phyloP scores from a whole-genome alignment of 1,140 invertebrate genomes.

The Ditylenchus dipsaci region DNA sequence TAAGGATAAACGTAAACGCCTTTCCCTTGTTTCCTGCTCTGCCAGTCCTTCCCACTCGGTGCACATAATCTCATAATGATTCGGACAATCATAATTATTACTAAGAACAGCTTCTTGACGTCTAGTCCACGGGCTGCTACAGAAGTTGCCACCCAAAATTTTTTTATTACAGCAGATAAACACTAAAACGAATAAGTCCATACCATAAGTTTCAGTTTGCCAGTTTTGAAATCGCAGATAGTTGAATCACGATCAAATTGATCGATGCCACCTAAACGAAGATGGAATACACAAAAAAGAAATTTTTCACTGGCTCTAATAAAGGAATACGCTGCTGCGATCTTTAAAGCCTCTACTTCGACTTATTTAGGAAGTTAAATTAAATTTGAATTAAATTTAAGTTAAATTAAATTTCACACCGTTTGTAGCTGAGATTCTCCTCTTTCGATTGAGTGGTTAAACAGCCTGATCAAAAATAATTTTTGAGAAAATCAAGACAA shows the following conservation, averaged over 20 bases:
- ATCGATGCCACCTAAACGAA: slow-evolving; percentile 76
- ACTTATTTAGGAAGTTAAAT: no score
- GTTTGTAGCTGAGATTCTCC: no score
- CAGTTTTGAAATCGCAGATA: slow-evolving; percentile 93
- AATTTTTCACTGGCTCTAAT: no score
- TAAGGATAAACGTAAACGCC: slow-evolving; percentile 93
- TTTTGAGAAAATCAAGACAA: no score
- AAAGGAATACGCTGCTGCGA: no score
- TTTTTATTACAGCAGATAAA: background rate
- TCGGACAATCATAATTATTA: slow-evolving; percentile 99
- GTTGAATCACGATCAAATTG: slow-evolving; percentile 97
- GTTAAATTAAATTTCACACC: no score
- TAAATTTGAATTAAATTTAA: no score
- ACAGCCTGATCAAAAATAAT: no score
- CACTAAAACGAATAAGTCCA: slow-evolving; percentile 21
- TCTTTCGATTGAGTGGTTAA: no score
- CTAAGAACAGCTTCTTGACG: slow-evolving; percentile 97
- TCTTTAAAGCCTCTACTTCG: no score
- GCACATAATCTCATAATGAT: slow-evolving; percentile 75
- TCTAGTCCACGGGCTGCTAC: slow-evolving; percentile 97
- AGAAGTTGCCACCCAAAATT: slow-evolving; percentile 79
- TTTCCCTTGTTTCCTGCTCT: slow-evolving; percentile 71
- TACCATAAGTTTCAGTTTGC: slow-evolving; percentile 70
- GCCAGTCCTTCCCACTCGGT: slow-evolving; percentile 93
- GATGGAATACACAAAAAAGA: no score